Percentiles rank a stretch among this genome's conserved stretches.
These are phyloP conservation scores for Premnoplex brunnescens DNA, from an alignment of 2,797 vertebrate genomes.

Conservation along the genomic window DNA sequence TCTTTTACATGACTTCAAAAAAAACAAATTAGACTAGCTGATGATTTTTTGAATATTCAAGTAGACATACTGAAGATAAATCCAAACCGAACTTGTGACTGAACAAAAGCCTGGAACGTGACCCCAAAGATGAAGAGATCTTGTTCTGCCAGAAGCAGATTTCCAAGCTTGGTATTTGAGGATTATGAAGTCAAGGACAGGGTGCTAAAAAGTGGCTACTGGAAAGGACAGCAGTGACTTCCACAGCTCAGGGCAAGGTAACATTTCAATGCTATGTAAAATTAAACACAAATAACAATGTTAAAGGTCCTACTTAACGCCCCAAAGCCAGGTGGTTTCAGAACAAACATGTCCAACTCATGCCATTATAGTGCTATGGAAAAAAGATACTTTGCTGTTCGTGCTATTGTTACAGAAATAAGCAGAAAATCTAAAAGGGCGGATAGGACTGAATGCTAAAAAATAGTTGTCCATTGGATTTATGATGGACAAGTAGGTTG, in stretches of 20 bases:
- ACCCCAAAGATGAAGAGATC: constrained; percentile 75
- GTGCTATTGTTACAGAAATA: not conserved
- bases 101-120: constrained; percentile 79
- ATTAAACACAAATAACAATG: constrained; percentile 58
- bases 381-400: not conserved
- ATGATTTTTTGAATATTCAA: constrained; percentile 85
- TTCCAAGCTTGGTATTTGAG: constrained; percentile 51
- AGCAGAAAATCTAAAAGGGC: not conserved
- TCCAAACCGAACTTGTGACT: constrained; percentile 76
- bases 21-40: constrained; percentile 82
- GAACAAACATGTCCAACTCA: not conserved
- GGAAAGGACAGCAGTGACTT: constrained; percentile 37
- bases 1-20: constrained; percentile 81
- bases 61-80: constrained; percentile 79
- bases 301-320: constrained; percentile 30
- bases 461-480: not conserved
- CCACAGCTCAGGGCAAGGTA: constrained; percentile 50
- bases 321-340: constrained; percentile 48
- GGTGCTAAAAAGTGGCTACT: constrained; percentile 42
- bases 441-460: not conserved
- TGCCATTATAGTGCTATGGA: not conserved
- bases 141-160: constrained; percentile 69
- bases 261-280: constrained; percentile 42
- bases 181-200: constrained; percentile 64
- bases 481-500: not conserved